Evolutionary conservation across 1,140 invertebrate species (phyloP).

Genomic region (Drosophila sp.): DNA sequence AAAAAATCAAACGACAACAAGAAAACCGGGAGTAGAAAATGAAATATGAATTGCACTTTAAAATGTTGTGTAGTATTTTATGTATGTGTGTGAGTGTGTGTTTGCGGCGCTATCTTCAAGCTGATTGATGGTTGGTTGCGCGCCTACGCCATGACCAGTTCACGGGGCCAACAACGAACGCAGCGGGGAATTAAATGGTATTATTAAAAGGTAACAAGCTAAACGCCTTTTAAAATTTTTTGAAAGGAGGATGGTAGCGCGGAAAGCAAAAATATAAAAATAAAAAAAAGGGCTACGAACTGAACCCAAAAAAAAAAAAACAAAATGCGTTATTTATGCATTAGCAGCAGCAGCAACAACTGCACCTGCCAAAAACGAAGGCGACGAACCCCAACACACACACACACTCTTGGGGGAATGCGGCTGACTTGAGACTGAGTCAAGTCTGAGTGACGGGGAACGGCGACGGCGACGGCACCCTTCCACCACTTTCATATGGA

Average conservation of each 20-base stretch:
- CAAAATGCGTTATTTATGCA: constrained; percentile 73
- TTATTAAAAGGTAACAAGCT: constrained; percentile 81
- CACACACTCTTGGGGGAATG: constrained; percentile 15
- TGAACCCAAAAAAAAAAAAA: neutral
- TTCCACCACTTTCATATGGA: constrained; percentile 49
- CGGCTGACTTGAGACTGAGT: constrained; percentile 28
- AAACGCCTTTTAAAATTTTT: constrained; percentile 78
- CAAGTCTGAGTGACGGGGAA: constrained; percentile 29
- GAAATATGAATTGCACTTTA: constrained; percentile 73
- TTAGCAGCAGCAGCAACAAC: constrained; percentile 57
- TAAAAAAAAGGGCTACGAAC: constrained; percentile 32
- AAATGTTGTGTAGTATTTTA: constrained; percentile 23
- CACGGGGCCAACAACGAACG: constrained; percentile 15
- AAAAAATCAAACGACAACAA: neutral
- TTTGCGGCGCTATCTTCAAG: constrained; percentile 59
- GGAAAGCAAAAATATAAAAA: neutral
- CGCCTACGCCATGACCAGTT: constrained; percentile 60
- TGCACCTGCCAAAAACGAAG: constrained; percentile 72
- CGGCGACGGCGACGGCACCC: constrained; percentile 36
- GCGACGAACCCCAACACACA: constrained; percentile 54
- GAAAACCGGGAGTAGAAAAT: constrained; percentile 34
- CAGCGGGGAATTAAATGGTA: constrained; percentile 75
- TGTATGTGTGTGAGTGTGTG: neutral
- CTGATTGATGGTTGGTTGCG: constrained; percentile 78
- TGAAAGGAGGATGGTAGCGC: constrained; percentile 46